These are phyloP conservation scores for Phocides pigmalion DNA, from an alignment of 1,140 invertebrate species.

Conservation along the genomic window DNA sequence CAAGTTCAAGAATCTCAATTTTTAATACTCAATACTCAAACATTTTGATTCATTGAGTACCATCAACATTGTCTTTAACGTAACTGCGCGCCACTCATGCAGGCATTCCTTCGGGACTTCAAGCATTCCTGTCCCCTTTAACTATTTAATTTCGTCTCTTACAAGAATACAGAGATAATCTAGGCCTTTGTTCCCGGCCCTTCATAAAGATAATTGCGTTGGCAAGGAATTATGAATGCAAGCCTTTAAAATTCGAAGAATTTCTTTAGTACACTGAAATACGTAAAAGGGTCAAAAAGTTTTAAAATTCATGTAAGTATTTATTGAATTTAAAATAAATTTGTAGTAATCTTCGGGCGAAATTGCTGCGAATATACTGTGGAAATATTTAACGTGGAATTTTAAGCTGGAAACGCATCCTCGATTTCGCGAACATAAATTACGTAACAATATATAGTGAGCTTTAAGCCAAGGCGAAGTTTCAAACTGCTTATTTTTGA, in stretches of 20 bases:
- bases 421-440: background rate
- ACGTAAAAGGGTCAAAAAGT: background rate
- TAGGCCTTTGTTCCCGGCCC: conserved; percentile 55
- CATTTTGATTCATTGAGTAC: background rate
- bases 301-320: conserved; percentile 18
- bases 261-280: conserved; percentile 32
- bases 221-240: conserved; percentile 56
- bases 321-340: conserved; percentile 36
- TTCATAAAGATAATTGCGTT: conserved; percentile 61
- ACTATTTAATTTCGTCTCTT: conserved; percentile 66
- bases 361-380: conserved; percentile 24
- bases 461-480: too few species aligned
- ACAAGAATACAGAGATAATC: conserved; percentile 52
- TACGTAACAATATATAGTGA: too few species aligned
- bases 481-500: too few species aligned
- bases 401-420: conserved; percentile 5
- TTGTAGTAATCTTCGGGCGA: conserved; percentile 13
- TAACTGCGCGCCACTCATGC: conserved; percentile 28
- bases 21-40: too few species aligned
- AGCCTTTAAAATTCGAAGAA: conserved; percentile 36
- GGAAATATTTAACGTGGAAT: conserved; percentile 23
- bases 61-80: background rate
- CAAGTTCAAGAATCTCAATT: too few species aligned
- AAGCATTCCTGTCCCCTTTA: conserved; percentile 52
- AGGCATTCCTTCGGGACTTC: conserved; percentile 46